Evolutionary conservation across 2,797 vertebrate species (phyloP).

Genomic region (Mus spretus): DNA sequence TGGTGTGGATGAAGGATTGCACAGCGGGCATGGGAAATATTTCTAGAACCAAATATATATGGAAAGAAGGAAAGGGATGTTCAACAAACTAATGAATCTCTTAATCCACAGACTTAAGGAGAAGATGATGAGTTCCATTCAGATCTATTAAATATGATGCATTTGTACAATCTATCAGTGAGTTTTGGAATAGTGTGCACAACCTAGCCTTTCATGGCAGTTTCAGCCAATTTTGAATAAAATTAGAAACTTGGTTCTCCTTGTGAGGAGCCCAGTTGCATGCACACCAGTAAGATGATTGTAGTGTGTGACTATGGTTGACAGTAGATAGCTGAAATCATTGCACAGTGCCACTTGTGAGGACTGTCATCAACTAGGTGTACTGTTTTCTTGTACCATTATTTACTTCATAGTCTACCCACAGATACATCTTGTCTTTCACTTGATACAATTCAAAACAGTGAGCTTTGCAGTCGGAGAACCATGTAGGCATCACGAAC

Average conservation of each 20-base stretch:
- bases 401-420: constrained; percentile 15
- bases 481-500: neutral
- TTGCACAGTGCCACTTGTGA: neutral
- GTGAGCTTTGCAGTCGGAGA: constrained; percentile 22
- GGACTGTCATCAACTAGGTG: neutral
- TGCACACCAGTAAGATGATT: neutral
- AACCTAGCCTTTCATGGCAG: constrained; percentile 20
- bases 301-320: neutral
- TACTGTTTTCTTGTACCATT: constrained; percentile 1
- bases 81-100: neutral
- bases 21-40: neutral
- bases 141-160: neutral
- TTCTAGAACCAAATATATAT: neutral
- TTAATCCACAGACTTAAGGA: neutral
- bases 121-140: constrained; percentile 15
- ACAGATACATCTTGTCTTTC: constrained; percentile 23
- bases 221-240: constrained; percentile 25
- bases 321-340: constrained; percentile 2
- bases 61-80: neutral
- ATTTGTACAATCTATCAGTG: neutral
- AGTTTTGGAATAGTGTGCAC: constrained; percentile 15
- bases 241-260: constrained; percentile 41
- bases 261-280: neutral
- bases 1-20: neutral
- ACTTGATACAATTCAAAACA: neutral